These are phyloP conservation scores for Rotaria socialis DNA, from an alignment of 2,888 invertebrate genomes.

Conservation along the genomic window DNA sequence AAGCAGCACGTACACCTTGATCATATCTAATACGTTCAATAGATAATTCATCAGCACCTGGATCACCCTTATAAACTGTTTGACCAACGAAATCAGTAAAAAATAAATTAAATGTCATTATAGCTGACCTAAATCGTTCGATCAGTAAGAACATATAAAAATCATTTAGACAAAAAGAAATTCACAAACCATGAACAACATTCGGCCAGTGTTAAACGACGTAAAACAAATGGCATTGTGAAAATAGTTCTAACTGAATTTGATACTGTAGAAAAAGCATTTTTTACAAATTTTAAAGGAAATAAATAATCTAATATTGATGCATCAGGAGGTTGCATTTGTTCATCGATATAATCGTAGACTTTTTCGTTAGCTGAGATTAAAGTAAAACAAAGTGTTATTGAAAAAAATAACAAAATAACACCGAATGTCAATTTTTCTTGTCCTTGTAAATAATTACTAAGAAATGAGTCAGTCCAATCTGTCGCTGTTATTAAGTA, in stretches of 20 bases:
- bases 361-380: conserved; percentile 50
- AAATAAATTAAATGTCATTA: conserved; percentile 64
- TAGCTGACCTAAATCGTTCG: background rate
- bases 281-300: conserved; percentile 1
- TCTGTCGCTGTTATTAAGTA: conserved; percentile 53
- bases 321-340: background rate
- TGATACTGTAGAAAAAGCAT: background rate
- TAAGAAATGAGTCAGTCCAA: conserved; percentile 49
- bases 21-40: conserved; percentile 66
- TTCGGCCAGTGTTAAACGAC: conserved; percentile 17
- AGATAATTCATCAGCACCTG: conserved; percentile 61
- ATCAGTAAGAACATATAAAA: background rate
- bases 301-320: background rate
- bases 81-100: conserved; percentile 93
- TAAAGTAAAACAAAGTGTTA: conserved; percentile 51
- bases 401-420: conserved; percentile 50
- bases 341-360: background rate
- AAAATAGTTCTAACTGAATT: conserved; percentile 5
- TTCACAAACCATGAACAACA: conserved; percentile 24
- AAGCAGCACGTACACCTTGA: conserved; percentile 85
- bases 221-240: conserved; percentile 30
- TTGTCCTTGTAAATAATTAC: conserved; percentile 48
- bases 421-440: conserved; percentile 52
- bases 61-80: conserved; percentile 78
- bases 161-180: background rate